Conservation (phyloP, 2,113 vertebrate species). For the Pipra filicauda region DNA sequence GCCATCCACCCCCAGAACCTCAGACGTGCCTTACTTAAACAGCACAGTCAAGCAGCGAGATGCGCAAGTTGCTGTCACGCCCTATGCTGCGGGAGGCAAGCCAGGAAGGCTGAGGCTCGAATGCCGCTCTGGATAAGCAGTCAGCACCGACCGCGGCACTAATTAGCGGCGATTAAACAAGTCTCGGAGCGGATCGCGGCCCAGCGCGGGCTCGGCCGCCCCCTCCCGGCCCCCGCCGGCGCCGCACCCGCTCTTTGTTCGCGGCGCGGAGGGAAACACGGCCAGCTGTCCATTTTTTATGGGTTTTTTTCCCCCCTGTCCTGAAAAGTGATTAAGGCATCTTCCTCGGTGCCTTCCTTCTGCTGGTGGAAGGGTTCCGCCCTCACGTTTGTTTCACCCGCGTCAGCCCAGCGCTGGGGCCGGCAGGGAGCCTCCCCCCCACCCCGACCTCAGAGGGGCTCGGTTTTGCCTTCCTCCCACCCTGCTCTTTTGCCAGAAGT, state of each 20-base stretch:
- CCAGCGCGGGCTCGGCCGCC: background rate
- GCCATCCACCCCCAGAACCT: background rate
- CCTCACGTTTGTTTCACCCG: background rate
- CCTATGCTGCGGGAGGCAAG: background rate
- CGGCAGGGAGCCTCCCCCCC: background rate
- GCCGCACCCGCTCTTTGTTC: conserved; percentile 40
- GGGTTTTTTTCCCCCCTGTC: background rate
- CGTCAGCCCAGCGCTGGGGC: background rate
- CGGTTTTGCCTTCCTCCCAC: background rate
- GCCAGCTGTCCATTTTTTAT: background rate
- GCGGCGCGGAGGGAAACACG: background rate
- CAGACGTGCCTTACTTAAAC: background rate
- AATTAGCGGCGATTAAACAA: rapidly evolving
- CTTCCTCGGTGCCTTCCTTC: background rate
- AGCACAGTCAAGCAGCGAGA: background rate
- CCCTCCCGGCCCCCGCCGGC: conserved; percentile 29
- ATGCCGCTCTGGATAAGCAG: rapidly evolving
- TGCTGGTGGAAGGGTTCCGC: background rate
- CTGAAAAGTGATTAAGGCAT: background rate
- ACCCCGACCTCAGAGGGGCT: no score
- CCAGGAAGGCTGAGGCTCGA: background rate
- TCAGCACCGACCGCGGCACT: rapidly evolving
- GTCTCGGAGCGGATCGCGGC: rapidly evolving
- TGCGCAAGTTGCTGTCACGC: background rate
- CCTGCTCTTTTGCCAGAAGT: background rate